These are phyloP conservation scores for Rhinopomastus cyanomelas DNA, from an alignment of 2,113 vertebrate species.

Conservation along the genomic window DNA sequence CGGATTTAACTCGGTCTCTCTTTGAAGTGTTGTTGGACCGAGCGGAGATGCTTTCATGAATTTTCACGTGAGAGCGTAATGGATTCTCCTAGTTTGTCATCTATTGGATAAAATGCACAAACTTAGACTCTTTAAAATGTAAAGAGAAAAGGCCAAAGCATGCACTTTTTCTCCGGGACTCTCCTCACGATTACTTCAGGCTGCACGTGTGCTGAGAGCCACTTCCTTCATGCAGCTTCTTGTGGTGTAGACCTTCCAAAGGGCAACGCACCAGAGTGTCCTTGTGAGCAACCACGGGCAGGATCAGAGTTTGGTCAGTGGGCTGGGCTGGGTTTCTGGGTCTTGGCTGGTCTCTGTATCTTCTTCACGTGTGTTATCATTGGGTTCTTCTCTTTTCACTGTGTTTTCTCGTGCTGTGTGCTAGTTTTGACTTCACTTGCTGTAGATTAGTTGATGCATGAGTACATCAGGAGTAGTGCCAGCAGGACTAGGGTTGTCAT, in stretches of 20 bases:
- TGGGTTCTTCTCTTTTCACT: neutral
- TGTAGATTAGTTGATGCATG: neutral
- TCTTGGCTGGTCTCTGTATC: neutral
- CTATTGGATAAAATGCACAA: slow-evolving; percentile 4
- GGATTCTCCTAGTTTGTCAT: neutral
- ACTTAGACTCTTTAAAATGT: slow-evolving; percentile 15
- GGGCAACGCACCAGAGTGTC: neutral
- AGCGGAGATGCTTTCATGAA: slow-evolving; percentile 30
- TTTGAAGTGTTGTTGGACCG: slow-evolving; percentile 40
- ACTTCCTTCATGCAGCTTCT: neutral
- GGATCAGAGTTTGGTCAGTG: slow-evolving; percentile 22
- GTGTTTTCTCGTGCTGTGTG: neutral
- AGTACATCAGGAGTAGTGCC: too few species aligned
- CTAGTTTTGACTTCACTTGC: neutral
- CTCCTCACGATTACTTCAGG: neutral
- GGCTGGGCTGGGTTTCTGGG: neutral
- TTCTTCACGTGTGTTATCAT: neutral
- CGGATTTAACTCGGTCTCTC: slow-evolving; percentile 23
- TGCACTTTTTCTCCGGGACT: neutral
- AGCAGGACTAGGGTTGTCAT: too few species aligned
- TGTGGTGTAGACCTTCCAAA: neutral
- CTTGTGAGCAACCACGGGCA: slow-evolving; percentile 10
- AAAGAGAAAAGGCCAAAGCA: neutral
- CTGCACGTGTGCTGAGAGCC: neutral
- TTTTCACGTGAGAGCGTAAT: neutral